Evolutionary conservation across 2,888 invertebrate genomes (phyloP).

Genomic region (Tinea trinotella): DNA sequence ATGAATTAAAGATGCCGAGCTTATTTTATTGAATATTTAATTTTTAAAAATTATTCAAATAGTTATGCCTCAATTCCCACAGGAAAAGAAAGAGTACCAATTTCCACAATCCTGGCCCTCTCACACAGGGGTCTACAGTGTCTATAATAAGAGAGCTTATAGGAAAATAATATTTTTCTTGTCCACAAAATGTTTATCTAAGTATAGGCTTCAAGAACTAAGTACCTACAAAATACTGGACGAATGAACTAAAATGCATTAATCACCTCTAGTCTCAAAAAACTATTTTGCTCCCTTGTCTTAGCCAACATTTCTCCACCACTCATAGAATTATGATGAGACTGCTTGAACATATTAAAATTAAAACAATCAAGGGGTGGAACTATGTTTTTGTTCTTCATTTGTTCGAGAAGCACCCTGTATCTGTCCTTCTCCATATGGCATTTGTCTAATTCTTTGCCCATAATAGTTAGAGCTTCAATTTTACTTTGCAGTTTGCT

Average conservation of each 20-base stretch:
- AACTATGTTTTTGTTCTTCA: slow-evolving; percentile 64
- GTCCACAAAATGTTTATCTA: too few species aligned
- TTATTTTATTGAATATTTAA: too few species aligned
- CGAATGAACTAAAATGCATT: neutral
- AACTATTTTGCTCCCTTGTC: slow-evolving; percentile 72
- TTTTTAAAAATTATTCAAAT: too few species aligned
- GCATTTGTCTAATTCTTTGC: slow-evolving; percentile 83
- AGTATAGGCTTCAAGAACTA: neutral
- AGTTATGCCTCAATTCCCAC: too few species aligned
- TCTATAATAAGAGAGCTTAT: too few species aligned
- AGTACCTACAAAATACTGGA: too few species aligned
- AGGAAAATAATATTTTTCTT: too few species aligned
- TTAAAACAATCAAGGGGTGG: slow-evolving; percentile 32
- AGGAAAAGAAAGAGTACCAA: too few species aligned
- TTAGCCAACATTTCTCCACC: slow-evolving; percentile 72
- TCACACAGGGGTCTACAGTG: too few species aligned
- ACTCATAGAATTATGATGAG: slow-evolving; percentile 57
- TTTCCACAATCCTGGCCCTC: too few species aligned
- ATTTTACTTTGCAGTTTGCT: slow-evolving; percentile 86
- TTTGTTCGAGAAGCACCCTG: slow-evolving; percentile 84
- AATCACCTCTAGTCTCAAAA: slow-evolving; percentile 64
- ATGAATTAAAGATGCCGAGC: too few species aligned
- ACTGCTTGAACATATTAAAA: slow-evolving; percentile 39
- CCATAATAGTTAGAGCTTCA: slow-evolving; percentile 85
- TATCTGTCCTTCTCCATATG: slow-evolving; percentile 85